A percentile compares a stretch with the other conserved stretches of the same genome.
Evolutionary conservation across 1,140 invertebrate genomes (phyloP).

Genomic region (Drosophila simulans): DNA sequence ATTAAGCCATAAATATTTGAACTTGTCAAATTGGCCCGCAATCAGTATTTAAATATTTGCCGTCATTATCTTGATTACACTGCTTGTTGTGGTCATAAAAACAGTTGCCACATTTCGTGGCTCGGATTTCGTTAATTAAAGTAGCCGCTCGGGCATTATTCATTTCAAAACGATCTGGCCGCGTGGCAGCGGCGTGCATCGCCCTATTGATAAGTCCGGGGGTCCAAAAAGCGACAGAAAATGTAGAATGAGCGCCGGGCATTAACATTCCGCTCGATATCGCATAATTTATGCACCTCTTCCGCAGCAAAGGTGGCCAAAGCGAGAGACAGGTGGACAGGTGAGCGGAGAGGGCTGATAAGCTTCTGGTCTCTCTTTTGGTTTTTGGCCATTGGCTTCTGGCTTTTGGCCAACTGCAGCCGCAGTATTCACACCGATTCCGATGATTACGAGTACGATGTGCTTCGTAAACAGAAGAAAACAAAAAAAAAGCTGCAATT

Average conservation of each 20-base stretch:
- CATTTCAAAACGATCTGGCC: constrained; percentile 1
- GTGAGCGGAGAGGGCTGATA: constrained; percentile 20
- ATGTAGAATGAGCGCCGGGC: constrained; percentile 12
- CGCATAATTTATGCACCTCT: constrained; percentile 67
- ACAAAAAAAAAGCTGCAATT: constrained; percentile 17
- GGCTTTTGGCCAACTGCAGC: constrained; percentile 57
- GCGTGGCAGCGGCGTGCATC: constrained; percentile 34
- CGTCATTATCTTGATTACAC: constrained; percentile 14
- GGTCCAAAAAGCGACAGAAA: constrained; percentile 20
- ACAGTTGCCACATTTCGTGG: constrained; percentile 13
- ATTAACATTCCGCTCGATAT: constrained; percentile 48
- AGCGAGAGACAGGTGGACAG: neutral
- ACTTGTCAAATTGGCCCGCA: constrained; percentile 29
- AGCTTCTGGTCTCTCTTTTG: constrained; percentile 1
- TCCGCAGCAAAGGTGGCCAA: constrained; percentile 22
- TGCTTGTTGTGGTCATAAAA: constrained; percentile 29
- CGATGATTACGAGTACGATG: constrained; percentile 3
- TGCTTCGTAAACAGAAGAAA: constrained; percentile 18
- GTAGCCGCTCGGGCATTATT: constrained; percentile 3
- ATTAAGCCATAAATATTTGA: constrained; percentile 49
- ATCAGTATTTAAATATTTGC: constrained; percentile 45
- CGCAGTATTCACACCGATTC: neutral
- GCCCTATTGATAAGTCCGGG: constrained; percentile 13
- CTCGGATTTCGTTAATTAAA: constrained; percentile 44
- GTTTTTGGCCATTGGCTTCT: constrained; percentile 6